Evolutionary conservation across 2,888 invertebrate genomes (phyloP), one percentile per base, ranked within the genome.

Genomic region (Diarsia dahlii): DNA sequence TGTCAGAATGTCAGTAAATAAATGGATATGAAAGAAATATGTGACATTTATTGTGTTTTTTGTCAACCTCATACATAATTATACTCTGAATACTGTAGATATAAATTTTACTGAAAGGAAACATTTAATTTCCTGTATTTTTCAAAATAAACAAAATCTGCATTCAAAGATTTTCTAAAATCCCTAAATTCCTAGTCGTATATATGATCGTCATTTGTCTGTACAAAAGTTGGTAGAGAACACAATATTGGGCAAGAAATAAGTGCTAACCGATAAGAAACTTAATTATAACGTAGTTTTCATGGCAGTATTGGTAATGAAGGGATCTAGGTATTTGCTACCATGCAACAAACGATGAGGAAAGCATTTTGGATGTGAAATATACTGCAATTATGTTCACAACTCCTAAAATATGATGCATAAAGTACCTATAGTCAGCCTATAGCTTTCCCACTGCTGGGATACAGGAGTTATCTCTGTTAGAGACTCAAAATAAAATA

Each of bases 1-100:
- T 60, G 28, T 60, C 65, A 52, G 28, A 46, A 60, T 60, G 28
- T 60, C 58, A 52, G 28, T 20, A 28, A 78, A 79, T 52, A 64
- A 34, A 48, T 28, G 15, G 45, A 74, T 48, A n/a, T 52, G 2
- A 28, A 10, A 45, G 28, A 15, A 28, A 8, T 46, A 13, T 48
- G 6, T 48, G 8, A 20, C 48, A 39, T 39, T 0, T 8, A 39
- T 8, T 8, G 8, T 39, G 39, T 2, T 3, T 39, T 39, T 39
- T 39, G 5, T 39, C 8, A 8, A 39, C 39, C 39, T 39, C 39
- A n/a, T n/a, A n/a, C n/a, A n/a, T n/a, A n/a, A n/a, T n/a, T n/a
- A n/a, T n/a, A n/a, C 39, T 39, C 39, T 39, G 8, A 39, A 8
- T 8, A 8, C 39, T 39, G 39, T 39, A 39, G 6, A 39, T 6